Base-by-base conservation (phyloP, 2,113 vertebrate species). In the Lepus timidus region DNA sequence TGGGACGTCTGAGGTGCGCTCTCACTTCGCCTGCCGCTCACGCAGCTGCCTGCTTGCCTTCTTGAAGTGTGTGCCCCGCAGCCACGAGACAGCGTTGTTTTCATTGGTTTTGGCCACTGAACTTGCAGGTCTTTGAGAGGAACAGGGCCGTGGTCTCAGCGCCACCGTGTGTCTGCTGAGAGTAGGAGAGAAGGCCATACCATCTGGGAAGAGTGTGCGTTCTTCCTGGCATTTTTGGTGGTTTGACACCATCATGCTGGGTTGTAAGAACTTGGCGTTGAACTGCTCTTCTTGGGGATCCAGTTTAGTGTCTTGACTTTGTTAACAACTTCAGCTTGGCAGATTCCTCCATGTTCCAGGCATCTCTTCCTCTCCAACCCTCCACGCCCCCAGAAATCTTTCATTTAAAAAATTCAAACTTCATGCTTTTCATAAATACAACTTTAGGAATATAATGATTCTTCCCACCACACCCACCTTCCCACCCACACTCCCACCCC, bases 71-170 rank as follows among this genome's bases (percentile, higher is more conserved):
- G 61, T 61, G 27, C 81, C 75, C 31, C 51, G 31, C 29, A 64
- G 23, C 20, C 0, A 0, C 16, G 68, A 5, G 70, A 51, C 25
- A 67, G 65, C 76, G 10, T 90, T 76, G 12, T 88, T 81, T 85
- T 85, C n/a, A 23, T 22, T 92, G 85, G n/a, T 67, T 87, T 71
- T 92, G 49, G 58, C 83, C 95, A 73, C 13, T 74, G 22, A 27
- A 39, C 71, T 90, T 80, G 19, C 9, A 92, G 51, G n/a, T 62
- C 23, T 76, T 55, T 65, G 44, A 75, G 62, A 62, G 85, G 91
- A 55, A 4, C n/a, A 39, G 91, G 44, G 16, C 52, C 78, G 9
- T 22, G 85, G 33, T 52, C 1, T 85, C 73, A 75, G 10, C 11
- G 25, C 11, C n/a, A 14, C 55, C n/a, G 2, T 83, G 27, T 70